phyloP scores from a whole-genome alignment of 2,797 vertebrate genomes.

The Australoheros facetus region DNA sequence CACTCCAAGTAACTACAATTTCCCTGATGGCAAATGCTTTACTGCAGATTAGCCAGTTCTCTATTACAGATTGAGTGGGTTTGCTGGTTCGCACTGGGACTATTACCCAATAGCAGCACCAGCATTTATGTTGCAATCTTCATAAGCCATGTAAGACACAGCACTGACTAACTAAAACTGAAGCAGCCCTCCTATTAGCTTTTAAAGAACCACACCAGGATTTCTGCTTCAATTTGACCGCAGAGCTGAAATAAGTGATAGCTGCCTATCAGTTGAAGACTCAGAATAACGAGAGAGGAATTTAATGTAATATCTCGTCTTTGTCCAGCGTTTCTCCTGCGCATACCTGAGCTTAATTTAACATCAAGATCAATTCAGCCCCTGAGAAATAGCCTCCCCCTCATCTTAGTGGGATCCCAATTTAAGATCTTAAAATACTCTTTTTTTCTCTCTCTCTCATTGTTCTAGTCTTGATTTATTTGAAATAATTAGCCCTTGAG shows the following conservation, averaged over 20 bases:
- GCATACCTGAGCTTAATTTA: background rate
- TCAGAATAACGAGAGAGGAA: background rate
- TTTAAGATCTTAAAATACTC: background rate
- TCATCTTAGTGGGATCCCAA: background rate
- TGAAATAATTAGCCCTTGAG: background rate
- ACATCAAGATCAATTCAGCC: background rate
- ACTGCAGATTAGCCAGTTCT: conserved; percentile 64
- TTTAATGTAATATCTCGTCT: background rate
- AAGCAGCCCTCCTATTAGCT: background rate
- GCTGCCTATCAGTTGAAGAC: background rate
- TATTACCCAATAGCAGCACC: conserved; percentile 28
- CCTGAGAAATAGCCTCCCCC: background rate
- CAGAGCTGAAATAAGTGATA: background rate
- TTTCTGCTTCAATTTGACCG: background rate
- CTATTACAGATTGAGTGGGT: conserved; percentile 42
- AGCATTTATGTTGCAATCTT: conserved; percentile 17
- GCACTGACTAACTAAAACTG: background rate
- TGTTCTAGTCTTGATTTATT: background rate
- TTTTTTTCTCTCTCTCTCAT: background rate
- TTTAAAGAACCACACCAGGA: background rate
- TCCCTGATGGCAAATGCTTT: conserved; percentile 62
- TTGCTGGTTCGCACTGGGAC: conserved; percentile 43
- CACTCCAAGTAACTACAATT: conserved; percentile 62
- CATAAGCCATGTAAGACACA: background rate
- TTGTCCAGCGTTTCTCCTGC: background rate